phyloP scores from a whole-genome alignment of 2,113 vertebrate genomes.

The Cinclus mexicanus region DNA sequence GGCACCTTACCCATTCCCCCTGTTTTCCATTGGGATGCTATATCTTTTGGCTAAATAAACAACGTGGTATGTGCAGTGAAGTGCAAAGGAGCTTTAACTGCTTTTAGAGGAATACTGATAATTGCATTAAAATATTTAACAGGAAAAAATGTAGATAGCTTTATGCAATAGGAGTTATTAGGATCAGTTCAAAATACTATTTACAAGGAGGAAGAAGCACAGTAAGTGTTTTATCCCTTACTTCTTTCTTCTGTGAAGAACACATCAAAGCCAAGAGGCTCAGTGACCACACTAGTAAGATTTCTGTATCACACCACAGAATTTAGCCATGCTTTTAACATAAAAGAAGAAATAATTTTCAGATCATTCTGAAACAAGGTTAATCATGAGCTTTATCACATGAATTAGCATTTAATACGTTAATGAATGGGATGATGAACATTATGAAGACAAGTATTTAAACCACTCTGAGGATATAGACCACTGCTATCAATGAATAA shows the following conservation, averaged over 20 bases:
- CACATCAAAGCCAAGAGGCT: not conserved
- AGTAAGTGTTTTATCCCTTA: not conserved
- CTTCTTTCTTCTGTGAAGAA: not conserved
- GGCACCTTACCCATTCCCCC: not conserved
- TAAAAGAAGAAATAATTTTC: not conserved
- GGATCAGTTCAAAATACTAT: not conserved
- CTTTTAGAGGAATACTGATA: not conserved
- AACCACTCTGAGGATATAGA: not conserved
- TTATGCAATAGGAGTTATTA: not conserved
- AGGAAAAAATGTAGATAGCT: not conserved
- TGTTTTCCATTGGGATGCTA: not conserved
- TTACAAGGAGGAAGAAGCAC: not conserved
- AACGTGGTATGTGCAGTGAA: not conserved
- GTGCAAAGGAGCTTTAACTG: not conserved
- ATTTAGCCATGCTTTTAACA: not conserved
- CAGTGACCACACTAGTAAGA: not conserved
- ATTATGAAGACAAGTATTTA: not conserved
- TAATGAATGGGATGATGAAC: not conserved
- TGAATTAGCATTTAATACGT: not conserved
- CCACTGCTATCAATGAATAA: not conserved
- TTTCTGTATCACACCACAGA: not conserved
- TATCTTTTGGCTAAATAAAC: not conserved
- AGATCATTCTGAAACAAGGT: not conserved
- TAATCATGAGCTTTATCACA: not conserved
- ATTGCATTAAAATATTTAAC: not conserved